Evolutionary conservation across 2,888 invertebrate genomes (phyloP), one percentile per base, ranked within the genome.

Genomic region (Tillus elongatus): DNA sequence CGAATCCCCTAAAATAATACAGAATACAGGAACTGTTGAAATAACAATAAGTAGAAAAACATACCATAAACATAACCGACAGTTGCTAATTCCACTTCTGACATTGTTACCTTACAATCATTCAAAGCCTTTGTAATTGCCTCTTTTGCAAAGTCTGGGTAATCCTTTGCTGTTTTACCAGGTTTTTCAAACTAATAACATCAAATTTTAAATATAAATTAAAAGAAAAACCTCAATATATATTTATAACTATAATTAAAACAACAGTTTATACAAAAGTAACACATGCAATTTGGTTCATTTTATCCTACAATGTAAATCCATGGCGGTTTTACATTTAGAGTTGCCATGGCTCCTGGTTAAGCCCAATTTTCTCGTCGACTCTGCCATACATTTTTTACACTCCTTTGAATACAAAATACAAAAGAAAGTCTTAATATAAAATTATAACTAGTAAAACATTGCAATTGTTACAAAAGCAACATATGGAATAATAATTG

Each of bases 131-230:
- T 87, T 9, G 74, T 73, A 0, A 93, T 86, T 1, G 96, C 88
- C 70, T 97, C 96, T 56, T 87, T 85, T 10, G 87, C 95, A 77
- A 96, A 80, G 50, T 92, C 83, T 1, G 97, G 96, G 63, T 97
- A 98, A 64, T 97, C 96, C 53, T 82, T 79, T 34, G 80, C 73
- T 37, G 79, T 68, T 33, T 73, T 71, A 35, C 87, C 92, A 31
- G 97, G 97, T 66, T 96, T 97, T 57, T 90, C 86, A 68, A 98
- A 98, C 77, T 82, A n/a, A 19, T n/a, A 19, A 19, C 24, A n/a
- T 19, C 6, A 19, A 27, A 32, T 33, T 32, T 37, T 35, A 34
- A 37, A 37, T 28, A 33, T 30, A 32, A 39, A 38, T 27, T 32
- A 30, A 15, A 6, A 9, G 13, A 15, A 30, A 16, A 19, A n/a